Conservation (phyloP, 2,888 invertebrate genomes). For the Megastigmus dorsalis region DNA sequence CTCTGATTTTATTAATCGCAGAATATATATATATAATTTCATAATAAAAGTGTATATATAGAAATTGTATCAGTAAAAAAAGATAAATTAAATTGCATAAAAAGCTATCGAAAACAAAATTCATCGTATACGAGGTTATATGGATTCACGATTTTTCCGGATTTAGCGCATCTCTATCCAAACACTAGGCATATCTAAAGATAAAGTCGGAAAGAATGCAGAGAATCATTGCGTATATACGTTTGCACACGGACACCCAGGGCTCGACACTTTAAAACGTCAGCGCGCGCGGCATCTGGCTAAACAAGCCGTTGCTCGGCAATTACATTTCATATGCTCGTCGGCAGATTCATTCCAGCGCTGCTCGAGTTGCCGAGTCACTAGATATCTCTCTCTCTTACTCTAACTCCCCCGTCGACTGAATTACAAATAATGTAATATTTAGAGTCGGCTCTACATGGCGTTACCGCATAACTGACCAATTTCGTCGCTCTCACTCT, state of each 20-base stretch:
- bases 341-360: not conserved
- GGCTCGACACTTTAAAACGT: conserved; percentile 33
- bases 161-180: not conserved
- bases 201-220: not conserved
- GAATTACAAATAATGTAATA: conserved; percentile 40
- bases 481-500: not conserved
- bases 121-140: no score
- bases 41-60: no score
- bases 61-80: no score
- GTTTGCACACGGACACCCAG: not conserved
- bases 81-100: no score
- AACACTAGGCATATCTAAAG: not conserved
- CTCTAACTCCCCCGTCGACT: conserved; percentile 2
- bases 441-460: no score
- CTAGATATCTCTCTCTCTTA: not conserved
- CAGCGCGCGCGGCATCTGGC: conserved; percentile 38
- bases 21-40: no score
- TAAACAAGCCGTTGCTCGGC: conserved; percentile 39
- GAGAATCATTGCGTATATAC: not conserved
- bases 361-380: not conserved
- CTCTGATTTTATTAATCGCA: no score
- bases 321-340: conserved; percentile 37
- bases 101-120: not conserved
- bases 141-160: not conserved
- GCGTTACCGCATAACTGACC: not conserved